These are phyloP conservation scores for Zophobas morio DNA, from an alignment of 1,140 invertebrate genomes.

Conservation along the genomic window DNA sequence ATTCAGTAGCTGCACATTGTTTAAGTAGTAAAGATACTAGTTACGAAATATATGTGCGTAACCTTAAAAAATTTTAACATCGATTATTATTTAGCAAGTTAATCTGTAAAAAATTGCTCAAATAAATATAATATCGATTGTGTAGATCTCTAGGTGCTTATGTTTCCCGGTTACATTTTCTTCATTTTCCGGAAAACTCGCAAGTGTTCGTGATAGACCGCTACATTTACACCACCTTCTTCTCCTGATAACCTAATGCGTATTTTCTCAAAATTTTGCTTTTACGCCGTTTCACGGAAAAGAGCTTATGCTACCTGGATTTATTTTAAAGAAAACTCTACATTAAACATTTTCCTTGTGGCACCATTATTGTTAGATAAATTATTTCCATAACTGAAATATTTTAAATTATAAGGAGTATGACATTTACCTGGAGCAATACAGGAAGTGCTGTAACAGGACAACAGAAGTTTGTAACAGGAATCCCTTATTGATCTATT, in stretches of 20 bases:
- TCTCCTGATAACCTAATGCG: slow-evolving; percentile 26
- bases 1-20: no score
- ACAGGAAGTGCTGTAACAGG: slow-evolving; percentile 41
- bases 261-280: slow-evolving; percentile 41
- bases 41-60: no score
- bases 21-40: no score
- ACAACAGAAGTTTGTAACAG: slow-evolving; percentile 28
- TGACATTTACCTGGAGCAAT: slow-evolving; percentile 40
- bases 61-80: no score
- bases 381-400: background rate
- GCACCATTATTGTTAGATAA: background rate
- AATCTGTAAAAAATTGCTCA: no score
- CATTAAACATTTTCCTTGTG: background rate
- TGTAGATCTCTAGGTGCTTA: background rate
- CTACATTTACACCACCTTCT: slow-evolving; percentile 16
- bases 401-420: slow-evolving; percentile 17
- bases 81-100: no score
- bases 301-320: background rate
- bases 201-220: background rate
- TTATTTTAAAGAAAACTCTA: background rate
- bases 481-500: slow-evolving; percentile 36
- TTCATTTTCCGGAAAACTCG: slow-evolving; percentile 46
- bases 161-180: slow-evolving; percentile 37
- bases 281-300: slow-evolving; percentile 35
- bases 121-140: background rate